These are phyloP conservation scores for Leguminivora glycinivorella DNA, from an alignment of 1,140 invertebrate species.

Conservation along the genomic window DNA sequence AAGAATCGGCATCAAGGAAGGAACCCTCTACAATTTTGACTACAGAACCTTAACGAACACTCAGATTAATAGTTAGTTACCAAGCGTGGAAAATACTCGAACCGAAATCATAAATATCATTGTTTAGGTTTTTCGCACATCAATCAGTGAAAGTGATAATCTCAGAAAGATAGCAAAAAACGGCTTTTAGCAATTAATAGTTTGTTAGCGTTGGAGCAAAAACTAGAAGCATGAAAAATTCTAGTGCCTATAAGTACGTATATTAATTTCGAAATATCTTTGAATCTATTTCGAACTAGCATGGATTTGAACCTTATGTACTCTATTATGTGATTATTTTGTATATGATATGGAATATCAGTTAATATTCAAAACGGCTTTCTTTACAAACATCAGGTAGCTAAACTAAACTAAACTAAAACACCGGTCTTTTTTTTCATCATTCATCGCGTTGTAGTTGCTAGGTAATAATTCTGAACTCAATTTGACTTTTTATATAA, in stretches of 20 bases:
- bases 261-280: neutral
- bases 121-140: conserved; percentile 5
- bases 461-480: too few species aligned
- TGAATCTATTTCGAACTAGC: neutral
- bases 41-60: neutral
- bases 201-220: neutral
- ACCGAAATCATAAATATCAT: neutral
- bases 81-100: neutral
- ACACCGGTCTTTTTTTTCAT: too few species aligned
- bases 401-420: too few species aligned
- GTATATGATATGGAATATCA: too few species aligned
- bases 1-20: too few species aligned
- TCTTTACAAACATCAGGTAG: too few species aligned
- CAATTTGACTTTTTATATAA: too few species aligned
- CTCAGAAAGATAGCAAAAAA: neutral
- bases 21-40: neutral
- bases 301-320: too few species aligned
- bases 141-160: conserved; percentile 18
- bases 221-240: neutral
- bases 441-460: too few species aligned
- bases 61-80: neutral
- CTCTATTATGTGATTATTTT: too few species aligned
- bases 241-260: too few species aligned
- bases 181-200: neutral
- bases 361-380: too few species aligned